phyloP scores from a whole-genome alignment of 2,113 vertebrate genomes.

The Oncorhynchus clarkii region DNA sequence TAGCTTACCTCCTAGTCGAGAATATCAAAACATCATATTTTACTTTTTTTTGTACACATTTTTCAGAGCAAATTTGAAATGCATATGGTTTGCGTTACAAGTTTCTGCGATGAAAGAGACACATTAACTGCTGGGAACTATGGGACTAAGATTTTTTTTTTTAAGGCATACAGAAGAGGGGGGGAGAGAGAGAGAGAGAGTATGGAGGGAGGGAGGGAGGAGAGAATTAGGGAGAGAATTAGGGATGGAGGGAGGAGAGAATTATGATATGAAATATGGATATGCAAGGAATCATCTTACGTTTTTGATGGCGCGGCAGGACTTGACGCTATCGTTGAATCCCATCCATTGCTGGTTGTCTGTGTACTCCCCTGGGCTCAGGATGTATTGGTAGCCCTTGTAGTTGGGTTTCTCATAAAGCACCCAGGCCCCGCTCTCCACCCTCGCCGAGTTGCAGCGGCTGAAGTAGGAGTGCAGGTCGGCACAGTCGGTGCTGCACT shows the following conservation, averaged over 20 bases:
- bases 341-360: conserved; percentile 73
- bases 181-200: too few species aligned
- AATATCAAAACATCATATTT: not conserved
- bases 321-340: conserved; percentile 67
- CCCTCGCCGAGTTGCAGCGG: conserved; percentile 61
- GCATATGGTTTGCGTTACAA: not conserved
- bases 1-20: too few species aligned
- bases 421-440: conserved; percentile 67
- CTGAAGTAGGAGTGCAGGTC: conserved; percentile 66
- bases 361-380: conserved; percentile 67
- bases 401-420: conserved; percentile 69
- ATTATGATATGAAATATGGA: not conserved
- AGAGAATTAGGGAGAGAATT: too few species aligned
- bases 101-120: not conserved
- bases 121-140: not conserved
- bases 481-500: conserved; percentile 66
- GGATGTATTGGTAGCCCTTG: conserved; percentile 68
- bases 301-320: conserved; percentile 65
- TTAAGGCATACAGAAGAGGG: not conserved
- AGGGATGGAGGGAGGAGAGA: too few species aligned
- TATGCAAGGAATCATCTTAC: conserved; percentile 39
- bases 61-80: not conserved
- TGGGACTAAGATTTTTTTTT: not conserved
- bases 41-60: not conserved
- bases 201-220: too few species aligned